phyloP scores from a whole-genome alignment of 1,140 invertebrate genomes.

The Cotesia typhae region DNA sequence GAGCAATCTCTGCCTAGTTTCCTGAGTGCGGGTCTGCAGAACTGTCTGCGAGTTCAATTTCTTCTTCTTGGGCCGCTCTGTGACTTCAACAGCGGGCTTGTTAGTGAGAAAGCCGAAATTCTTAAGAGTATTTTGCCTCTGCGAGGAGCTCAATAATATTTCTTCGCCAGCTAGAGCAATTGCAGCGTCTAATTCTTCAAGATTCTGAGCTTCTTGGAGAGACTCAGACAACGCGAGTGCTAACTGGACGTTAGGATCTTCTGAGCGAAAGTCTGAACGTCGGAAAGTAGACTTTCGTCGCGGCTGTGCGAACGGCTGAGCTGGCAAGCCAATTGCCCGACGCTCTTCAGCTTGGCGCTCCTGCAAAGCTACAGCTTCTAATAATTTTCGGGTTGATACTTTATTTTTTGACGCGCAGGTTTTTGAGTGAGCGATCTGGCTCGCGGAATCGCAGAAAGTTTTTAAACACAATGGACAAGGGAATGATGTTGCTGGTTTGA shows the following conservation, averaged over 20 bases:
- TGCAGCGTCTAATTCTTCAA: conserved; percentile 53
- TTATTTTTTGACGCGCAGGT: conserved; percentile 64
- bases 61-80: conserved; percentile 48
- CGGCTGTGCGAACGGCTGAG: conserved; percentile 52
- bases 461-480: conserved; percentile 64
- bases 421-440: conserved; percentile 61
- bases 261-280: conserved; percentile 14
- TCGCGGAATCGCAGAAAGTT: conserved; percentile 50
- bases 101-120: conserved; percentile 58
- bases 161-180: conserved; percentile 34
- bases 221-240: conserved; percentile 66
- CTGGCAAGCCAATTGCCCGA: conserved; percentile 59
- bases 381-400: conserved; percentile 58
- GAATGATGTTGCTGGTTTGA: conserved; percentile 48
- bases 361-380: conserved; percentile 63
- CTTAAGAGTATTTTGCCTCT: conserved; percentile 50
- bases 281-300: conserved; percentile 42
- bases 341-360: conserved; percentile 63
- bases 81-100: conserved; percentile 44
- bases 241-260: conserved; percentile 62
- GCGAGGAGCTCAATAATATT: conserved; percentile 15
- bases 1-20: conserved; percentile 61
- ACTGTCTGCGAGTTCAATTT: conserved; percentile 49
- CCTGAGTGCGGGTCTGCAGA: conserved; percentile 58
- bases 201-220: conserved; percentile 60